These are phyloP conservation scores for Tipula vernalis DNA, from an alignment of 2,888 invertebrate genomes.

Conservation along the genomic window DNA sequence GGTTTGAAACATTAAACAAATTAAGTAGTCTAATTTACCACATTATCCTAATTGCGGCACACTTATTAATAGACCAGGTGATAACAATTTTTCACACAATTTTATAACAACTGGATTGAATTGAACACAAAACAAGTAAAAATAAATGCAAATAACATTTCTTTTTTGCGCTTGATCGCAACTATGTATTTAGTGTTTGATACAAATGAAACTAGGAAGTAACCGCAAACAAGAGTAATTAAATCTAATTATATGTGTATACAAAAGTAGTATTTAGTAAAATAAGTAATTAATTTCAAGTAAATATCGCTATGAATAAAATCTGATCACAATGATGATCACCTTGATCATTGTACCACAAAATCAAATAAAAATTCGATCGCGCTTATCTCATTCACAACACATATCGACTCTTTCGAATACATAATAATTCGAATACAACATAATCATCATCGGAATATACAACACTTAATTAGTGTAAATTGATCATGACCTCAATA, in stretches of 20 bases:
- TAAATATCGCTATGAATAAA: not conserved
- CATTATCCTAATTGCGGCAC: too few species aligned
- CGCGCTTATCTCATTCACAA: not conserved
- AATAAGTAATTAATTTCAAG: too few species aligned
- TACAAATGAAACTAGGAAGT: not conserved
- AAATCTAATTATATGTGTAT: not conserved
- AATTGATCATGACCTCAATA: not conserved
- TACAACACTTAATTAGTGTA: not conserved
- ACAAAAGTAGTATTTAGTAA: not conserved
- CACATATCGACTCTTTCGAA: not conserved
- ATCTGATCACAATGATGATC: not conserved
- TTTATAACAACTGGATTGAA: not conserved
- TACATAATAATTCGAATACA: not conserved
- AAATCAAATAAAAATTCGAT: not conserved
- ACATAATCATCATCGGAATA: not conserved
- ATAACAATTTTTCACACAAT: too few species aligned
- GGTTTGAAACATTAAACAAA: too few species aligned
- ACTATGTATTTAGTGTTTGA: not conserved
- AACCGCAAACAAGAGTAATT: not conserved
- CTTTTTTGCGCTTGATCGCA: not conserved
- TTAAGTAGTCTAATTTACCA: too few species aligned
- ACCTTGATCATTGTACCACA: not conserved
- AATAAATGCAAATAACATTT: not conserved
- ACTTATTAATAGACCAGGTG: too few species aligned
- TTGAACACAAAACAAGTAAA: not conserved